These are phyloP conservation scores for Troglohyphantes excavatus DNA, from an alignment of 2,888 invertebrate species.

Conservation along the genomic window DNA sequence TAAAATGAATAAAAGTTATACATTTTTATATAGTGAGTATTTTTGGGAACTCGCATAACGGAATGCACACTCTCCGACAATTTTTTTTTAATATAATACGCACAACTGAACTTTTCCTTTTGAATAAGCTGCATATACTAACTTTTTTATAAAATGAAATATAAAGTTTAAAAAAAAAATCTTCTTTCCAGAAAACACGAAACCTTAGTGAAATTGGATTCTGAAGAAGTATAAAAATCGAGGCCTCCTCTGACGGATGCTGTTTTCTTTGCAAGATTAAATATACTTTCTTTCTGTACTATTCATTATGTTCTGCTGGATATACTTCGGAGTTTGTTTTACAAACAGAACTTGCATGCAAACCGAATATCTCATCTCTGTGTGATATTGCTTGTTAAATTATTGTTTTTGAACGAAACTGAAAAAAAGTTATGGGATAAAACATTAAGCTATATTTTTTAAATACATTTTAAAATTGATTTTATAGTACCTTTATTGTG, in stretches of 20 bases:
- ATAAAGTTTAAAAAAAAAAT: neutral
- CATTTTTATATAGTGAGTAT: no score
- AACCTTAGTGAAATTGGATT: neutral
- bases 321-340: neutral
- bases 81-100: slow-evolving; percentile 14
- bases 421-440: no score
- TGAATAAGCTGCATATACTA: neutral
- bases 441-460: no score
- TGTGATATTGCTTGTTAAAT: neutral
- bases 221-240: slow-evolving; percentile 1
- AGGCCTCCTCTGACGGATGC: neutral
- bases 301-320: neutral
- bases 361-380: neutral
- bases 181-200: neutral
- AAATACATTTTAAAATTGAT: no score
- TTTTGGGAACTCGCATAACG: neutral
- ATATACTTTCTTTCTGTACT: neutral
- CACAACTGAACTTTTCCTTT: slow-evolving; percentile 19
- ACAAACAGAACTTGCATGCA: neutral
- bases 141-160: slow-evolving; percentile 16
- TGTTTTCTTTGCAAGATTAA: neutral
- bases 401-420: neutral
- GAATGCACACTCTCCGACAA: neutral
- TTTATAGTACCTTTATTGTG: no score
- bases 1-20: no score